These are phyloP conservation scores for Rhabdophis nuchalis DNA, from an alignment of 2,797 vertebrate genomes.

Conservation along the genomic window DNA sequence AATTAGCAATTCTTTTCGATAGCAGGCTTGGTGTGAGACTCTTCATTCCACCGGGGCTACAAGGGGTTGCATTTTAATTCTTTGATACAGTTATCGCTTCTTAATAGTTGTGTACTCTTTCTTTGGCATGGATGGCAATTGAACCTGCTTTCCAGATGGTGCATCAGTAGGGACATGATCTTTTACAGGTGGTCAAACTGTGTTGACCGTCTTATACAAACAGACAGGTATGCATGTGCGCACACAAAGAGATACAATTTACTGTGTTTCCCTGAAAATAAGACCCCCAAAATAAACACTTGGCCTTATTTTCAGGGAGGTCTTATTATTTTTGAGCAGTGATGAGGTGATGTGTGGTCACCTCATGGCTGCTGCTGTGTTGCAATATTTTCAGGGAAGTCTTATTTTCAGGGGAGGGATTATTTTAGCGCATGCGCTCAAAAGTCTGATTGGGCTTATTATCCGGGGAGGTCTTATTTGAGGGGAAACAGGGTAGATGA, in stretches of 20 bases:
- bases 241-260: neutral
- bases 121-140: neutral
- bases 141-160: neutral
- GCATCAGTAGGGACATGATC: neutral
- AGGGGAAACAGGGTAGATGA: no score
- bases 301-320: no score
- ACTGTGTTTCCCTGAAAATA: no score
- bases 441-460: no score
- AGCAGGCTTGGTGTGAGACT: neutral
- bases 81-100: neutral
- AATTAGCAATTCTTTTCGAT: slow-evolving; percentile 3
- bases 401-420: no score
- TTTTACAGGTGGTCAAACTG: neutral
- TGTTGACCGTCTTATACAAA: neutral
- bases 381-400: no score
- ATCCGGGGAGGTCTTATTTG: no score
- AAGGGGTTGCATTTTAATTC: neutral
- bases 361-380: no score
- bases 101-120: neutral
- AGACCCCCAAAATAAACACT: no score
- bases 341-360: no score
- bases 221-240: neutral
- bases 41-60: neutral
- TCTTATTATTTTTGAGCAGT: no score
- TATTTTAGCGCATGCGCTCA: no score